Conservation (phyloP, 1,140 invertebrate species). For the Cecropterus lyciades region DNA sequence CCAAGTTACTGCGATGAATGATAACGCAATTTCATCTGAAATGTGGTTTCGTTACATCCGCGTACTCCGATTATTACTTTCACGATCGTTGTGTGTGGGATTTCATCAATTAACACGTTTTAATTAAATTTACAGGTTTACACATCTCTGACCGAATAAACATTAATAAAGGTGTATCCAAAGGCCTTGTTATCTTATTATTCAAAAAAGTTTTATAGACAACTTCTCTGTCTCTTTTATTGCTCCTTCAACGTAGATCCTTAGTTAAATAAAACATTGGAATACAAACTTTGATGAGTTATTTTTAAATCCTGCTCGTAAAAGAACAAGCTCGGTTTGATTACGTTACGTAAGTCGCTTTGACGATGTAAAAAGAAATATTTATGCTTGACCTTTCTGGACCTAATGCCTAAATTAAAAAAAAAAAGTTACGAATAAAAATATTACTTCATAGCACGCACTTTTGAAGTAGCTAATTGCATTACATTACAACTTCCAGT, state of each 20-base stretch:
- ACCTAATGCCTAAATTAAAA: neutral
- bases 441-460: neutral
- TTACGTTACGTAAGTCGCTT: neutral
- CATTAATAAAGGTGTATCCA: conserved; percentile 12
- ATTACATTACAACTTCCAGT: neutral
- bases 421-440: neutral
- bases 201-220: neutral
- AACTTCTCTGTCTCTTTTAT: conserved; percentile 15
- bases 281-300: conserved; percentile 18
- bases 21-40: conserved; percentile 3
- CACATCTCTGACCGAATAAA: conserved; percentile 7
- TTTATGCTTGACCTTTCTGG: neutral
- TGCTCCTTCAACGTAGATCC: conserved; percentile 14
- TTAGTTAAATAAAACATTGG: conserved; percentile 9
- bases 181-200: conserved; percentile 12
- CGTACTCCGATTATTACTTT: conserved; percentile 2
- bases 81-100: conserved; percentile 3
- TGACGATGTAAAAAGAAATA: neutral
- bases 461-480: neutral
- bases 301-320: conserved; percentile 10
- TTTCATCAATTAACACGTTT: conserved; percentile 24
- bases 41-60: neutral
- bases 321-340: conserved; percentile 8
- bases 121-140: conserved; percentile 19
- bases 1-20: neutral